A percentile compares a stretch with the other conserved stretches of the same genome.
phyloP scores from a whole-genome alignment of 2,797 vertebrate genomes.

The Moxostoma hubbsi region DNA sequence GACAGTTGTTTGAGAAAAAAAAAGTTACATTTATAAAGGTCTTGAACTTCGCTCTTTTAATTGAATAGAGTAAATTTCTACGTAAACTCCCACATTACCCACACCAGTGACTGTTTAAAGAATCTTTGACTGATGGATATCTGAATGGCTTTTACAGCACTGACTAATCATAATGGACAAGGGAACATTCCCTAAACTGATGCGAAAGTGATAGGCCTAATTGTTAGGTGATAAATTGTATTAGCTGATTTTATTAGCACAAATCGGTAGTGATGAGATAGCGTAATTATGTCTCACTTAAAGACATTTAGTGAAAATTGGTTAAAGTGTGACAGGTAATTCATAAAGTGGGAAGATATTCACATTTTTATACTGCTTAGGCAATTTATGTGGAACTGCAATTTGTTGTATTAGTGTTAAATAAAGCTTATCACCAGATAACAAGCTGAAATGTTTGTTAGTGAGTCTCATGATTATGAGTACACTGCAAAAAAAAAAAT shows the following conservation, averaged over 20 bases:
- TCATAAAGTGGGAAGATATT: not conserved
- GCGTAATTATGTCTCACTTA: not conserved
- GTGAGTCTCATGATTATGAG: not conserved
- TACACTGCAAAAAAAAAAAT: too few species aligned
- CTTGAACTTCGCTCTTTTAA: slow-evolving; percentile 7
- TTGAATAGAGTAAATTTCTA: not conserved
- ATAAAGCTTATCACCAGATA: not conserved
- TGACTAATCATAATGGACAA: slow-evolving; percentile 44
- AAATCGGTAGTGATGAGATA: slow-evolving; percentile 13
- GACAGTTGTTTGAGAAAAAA: not conserved
- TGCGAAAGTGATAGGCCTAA: slow-evolving; percentile 6
- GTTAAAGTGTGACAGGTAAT: not conserved
- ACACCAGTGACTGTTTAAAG: slow-evolving; percentile 20
- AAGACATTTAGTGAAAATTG: not conserved
- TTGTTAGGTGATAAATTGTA: slow-evolving; percentile 14
- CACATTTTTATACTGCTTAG: not conserved
- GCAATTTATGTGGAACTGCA: not conserved
- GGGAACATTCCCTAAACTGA: not conserved
- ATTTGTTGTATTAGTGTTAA: not conserved
- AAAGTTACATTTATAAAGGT: not conserved
- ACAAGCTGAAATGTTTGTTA: slow-evolving; percentile 14
- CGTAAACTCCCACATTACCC: slow-evolving; percentile 27
- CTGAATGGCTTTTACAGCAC: slow-evolving; percentile 32
- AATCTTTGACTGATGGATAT: slow-evolving; percentile 33
- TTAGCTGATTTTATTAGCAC: slow-evolving; percentile 14